Percentiles rank a stretch among this genome's conserved stretches.
These are phyloP conservation scores for Amblyjoppa proteus DNA, from an alignment of 2,888 invertebrate genomes.

Conservation along the genomic window DNA sequence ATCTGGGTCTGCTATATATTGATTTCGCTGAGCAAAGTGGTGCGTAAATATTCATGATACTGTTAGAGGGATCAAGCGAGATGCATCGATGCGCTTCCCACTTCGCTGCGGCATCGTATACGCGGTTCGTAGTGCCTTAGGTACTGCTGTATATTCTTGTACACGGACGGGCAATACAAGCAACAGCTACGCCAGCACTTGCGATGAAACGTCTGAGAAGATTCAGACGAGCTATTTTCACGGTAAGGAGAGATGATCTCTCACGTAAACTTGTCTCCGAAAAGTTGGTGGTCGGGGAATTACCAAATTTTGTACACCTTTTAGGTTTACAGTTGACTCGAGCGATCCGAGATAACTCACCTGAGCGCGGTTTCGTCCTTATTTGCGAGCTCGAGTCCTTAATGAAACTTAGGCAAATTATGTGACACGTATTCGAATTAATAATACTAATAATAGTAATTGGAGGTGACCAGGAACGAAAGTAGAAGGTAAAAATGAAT, in stretches of 20 bases:
- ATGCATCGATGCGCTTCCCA: conserved; percentile 72
- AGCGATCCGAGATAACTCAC: too few relatives aligned
- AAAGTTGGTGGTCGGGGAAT: background rate
- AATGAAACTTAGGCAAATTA: too few relatives aligned
- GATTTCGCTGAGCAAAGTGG: conserved; percentile 77
- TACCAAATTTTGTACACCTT: too few relatives aligned
- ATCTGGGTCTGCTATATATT: conserved; percentile 73
- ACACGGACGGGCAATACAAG: conserved; percentile 72
- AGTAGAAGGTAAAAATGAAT: too few relatives aligned
- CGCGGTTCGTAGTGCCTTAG: conserved; percentile 41
- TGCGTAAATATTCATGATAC: conserved; percentile 83
- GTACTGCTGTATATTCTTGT: conserved; percentile 61
- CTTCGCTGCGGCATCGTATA: conserved; percentile 49
- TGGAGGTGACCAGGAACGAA: too few relatives aligned
- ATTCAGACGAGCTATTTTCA: conserved; percentile 25
- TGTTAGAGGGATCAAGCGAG: conserved; percentile 77
- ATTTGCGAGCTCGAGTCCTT: too few relatives aligned
- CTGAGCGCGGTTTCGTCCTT: too few relatives aligned
- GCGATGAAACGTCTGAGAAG: conserved; percentile 38
- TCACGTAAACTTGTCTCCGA: background rate
- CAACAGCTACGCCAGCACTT: conserved; percentile 60
- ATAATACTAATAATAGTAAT: too few relatives aligned
- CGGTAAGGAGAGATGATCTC: background rate
- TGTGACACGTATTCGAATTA: too few relatives aligned
- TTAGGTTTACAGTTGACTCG: too few relatives aligned